Percentiles rank a stretch among this genome's conserved stretches.
Conservation (phyloP, 2,888 invertebrate genomes). For the Drosophila imparisetae region DNA sequence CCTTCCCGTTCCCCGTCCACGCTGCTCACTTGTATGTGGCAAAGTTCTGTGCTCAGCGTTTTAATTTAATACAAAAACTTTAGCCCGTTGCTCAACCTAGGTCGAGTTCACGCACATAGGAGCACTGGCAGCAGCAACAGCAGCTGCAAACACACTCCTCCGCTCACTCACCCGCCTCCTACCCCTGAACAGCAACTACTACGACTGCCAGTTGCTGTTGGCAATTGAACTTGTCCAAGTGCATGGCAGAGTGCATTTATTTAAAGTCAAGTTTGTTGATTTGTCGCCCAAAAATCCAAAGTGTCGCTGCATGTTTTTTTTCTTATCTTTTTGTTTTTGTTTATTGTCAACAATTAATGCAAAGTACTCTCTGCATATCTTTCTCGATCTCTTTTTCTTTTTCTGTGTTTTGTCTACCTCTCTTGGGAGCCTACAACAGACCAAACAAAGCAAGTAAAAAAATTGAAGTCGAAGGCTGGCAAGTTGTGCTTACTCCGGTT, state of each 20-base stretch:
- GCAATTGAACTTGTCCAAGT: slow-evolving; percentile 52
- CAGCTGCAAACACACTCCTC: slow-evolving; percentile 1
- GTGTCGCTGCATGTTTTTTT: slow-evolving; percentile 28
- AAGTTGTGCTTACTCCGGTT: not conserved
- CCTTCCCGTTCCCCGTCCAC: not conserved
- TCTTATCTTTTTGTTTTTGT: not conserved
- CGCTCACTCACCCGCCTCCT: no score
- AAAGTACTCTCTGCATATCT: slow-evolving; percentile 10
- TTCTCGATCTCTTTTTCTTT: not conserved
- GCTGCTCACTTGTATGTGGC: slow-evolving; percentile 27
- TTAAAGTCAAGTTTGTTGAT: slow-evolving; percentile 74
- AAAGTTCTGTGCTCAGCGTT: slow-evolving; percentile 72
- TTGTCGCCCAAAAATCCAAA: slow-evolving; percentile 63
- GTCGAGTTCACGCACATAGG: slow-evolving; percentile 45
- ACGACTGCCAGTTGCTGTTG: slow-evolving; percentile 18
- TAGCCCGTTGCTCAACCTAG: slow-evolving; percentile 48
- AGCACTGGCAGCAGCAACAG: slow-evolving; percentile 19
- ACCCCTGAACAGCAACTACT: not conserved
- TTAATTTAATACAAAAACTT: slow-evolving; percentile 81
- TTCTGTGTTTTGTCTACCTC: not conserved
- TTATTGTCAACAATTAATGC: slow-evolving; percentile 61
- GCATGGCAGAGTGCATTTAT: slow-evolving; percentile 72
- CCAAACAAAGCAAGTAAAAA: not conserved
- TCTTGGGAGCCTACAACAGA: not conserved
- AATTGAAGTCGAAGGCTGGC: not conserved